phyloP scores from a whole-genome alignment of 2,797 vertebrate species.

The Danio kyathit region DNA sequence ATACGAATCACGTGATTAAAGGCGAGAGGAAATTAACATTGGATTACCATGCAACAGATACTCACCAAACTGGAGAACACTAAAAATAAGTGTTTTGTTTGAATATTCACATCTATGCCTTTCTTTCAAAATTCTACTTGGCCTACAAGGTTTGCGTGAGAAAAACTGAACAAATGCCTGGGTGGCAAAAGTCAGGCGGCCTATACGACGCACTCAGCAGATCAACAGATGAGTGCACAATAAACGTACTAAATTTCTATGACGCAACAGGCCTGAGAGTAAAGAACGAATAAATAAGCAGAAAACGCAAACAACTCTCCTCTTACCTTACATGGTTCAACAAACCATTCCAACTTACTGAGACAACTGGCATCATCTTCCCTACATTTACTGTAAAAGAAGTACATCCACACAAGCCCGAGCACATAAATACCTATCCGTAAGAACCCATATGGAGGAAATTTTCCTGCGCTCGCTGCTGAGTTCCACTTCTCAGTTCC shows the following conservation, averaged over 20 bases:
- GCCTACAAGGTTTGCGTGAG: slow-evolving; percentile 61
- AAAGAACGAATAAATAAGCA: slow-evolving; percentile 57
- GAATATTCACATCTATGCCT: slow-evolving; percentile 24
- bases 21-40: slow-evolving; percentile 59
- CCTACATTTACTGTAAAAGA: slow-evolving; percentile 75
- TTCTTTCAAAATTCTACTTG: slow-evolving; percentile 61
- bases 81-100: slow-evolving; percentile 65
- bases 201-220: slow-evolving; percentile 53
- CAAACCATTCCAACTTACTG: slow-evolving; percentile 78
- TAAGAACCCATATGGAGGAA: slow-evolving; percentile 99
- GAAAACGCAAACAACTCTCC: slow-evolving; percentile 72
- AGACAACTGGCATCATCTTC: slow-evolving; percentile 71
- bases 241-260: slow-evolving; percentile 62
- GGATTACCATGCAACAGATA: slow-evolving; percentile 69
- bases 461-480: slow-evolving; percentile 98
- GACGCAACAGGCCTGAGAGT: slow-evolving; percentile 67
- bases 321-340: slow-evolving; percentile 95
- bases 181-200: slow-evolving; percentile 61
- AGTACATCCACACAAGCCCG: slow-evolving; percentile 99
- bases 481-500: slow-evolving; percentile 95
- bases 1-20: slow-evolving; percentile 85
- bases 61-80: slow-evolving; percentile 71
- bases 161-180: slow-evolving; percentile 54
- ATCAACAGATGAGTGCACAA: slow-evolving; percentile 42
- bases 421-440: slow-evolving; percentile 99